Base-by-base conservation (phyloP, 2,888 invertebrate species). In the Ferdinandea cuprea region DNA sequence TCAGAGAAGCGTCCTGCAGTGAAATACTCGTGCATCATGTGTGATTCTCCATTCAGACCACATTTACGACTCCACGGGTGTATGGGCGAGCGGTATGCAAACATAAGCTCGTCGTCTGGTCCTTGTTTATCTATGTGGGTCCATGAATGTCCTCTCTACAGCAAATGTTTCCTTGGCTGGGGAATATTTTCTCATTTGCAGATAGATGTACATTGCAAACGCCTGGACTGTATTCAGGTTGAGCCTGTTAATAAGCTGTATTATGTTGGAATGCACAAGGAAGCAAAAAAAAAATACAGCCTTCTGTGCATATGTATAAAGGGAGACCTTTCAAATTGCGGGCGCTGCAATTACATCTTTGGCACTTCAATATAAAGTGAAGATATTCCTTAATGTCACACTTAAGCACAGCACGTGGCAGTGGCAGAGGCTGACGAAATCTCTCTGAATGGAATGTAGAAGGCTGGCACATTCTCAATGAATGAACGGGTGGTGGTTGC, bases 321-420 rank as follows among this genome's bases (percentile, higher is more conserved):
- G 30, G 50, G 50, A 61, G 52, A 68, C 79, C 73, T 79, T 79
- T 79, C 42, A 52, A 69, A 76, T 65, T 77, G 65, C 59, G 65
- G 81, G 66, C 66, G 59, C 59, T 71, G 77, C 81, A 81, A 81
- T 81, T 81, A 81, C 71, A 77, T 77, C 81, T 77, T 76, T 81
- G 77, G 61, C 81, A 81, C 81, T 71, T 71, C 65, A 77, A 52
- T 66, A 37, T 61, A 32, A 59, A 71, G 65, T 76, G 81, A 71
- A 66, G 76, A 65, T 77, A 77, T 81, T 81, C 58, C 63, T 72
- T 81, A 81, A 81, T 81, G 61, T 77, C 77, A 81, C 81, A 81
- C 81, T 81, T 59, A 48, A 58, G 21, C 40, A 21, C 13, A 48
- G 54, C 46, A 21, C 17, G 40, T 46, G n/a, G 11, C 8, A 15